A percentile compares a stretch with the other conserved stretches of the same genome.
These are phyloP conservation scores for Aethes cnicana DNA, from an alignment of 2,888 invertebrate species.

Conservation along the genomic window DNA sequence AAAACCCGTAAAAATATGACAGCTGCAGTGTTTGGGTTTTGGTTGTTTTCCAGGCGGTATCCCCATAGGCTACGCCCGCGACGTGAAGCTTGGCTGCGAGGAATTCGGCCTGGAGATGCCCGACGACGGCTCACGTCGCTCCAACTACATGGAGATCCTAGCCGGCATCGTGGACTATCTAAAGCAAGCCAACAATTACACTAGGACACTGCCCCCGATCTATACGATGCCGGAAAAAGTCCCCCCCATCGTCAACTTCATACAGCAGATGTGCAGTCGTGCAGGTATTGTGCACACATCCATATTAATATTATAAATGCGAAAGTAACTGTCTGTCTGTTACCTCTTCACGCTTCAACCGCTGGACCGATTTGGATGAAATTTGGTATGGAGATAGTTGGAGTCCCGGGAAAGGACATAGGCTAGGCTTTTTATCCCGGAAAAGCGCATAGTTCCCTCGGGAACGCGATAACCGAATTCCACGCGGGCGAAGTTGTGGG, in stretches of 20 bases:
- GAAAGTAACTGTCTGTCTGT: too few relatives aligned
- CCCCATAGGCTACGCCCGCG: conserved; percentile 64
- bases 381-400: too few relatives aligned
- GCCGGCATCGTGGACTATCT: conserved; percentile 63
- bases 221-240: conserved; percentile 67
- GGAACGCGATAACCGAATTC: too few relatives aligned
- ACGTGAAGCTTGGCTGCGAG: conserved; percentile 52
- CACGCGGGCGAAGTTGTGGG: too few relatives aligned
- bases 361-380: too few relatives aligned
- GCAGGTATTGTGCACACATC: conserved; percentile 51
- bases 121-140: conserved; percentile 38
- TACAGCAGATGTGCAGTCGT: conserved; percentile 55
- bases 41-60: conserved; percentile 47
- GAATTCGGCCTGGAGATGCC: conserved; percentile 60
- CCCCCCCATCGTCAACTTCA: conserved; percentile 50
- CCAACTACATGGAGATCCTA: conserved; percentile 54
- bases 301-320: too few relatives aligned
- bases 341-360: too few relatives aligned
- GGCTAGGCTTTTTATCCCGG: too few relatives aligned
- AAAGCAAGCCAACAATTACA: conserved; percentile 42
- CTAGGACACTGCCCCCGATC: conserved; percentile 52
- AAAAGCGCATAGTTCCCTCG: too few relatives aligned
- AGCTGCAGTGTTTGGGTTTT: not conserved
- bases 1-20: too few relatives aligned
- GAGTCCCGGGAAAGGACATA: too few relatives aligned